Evolutionary conservation across 2,797 vertebrate genomes (phyloP).

Genomic region (Hyperoplus lanceolatus): DNA sequence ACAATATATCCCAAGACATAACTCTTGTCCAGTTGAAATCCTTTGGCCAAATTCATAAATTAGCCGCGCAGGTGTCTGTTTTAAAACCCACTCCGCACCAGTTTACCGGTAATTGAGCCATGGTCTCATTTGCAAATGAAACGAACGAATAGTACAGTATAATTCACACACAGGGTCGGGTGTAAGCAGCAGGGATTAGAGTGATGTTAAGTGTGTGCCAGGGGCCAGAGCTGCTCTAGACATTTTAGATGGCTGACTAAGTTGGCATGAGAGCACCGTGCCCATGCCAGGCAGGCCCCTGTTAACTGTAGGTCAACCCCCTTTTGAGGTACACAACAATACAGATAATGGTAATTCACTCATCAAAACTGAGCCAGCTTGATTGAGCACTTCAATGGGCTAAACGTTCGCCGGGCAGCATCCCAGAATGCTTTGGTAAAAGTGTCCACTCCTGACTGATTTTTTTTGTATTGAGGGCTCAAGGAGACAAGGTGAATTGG

Average conservation of each 20-base stretch:
- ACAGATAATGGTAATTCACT: constrained; percentile 67
- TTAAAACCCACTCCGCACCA: constrained; percentile 3
- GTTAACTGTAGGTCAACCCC: constrained; percentile 41
- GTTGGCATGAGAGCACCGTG: constrained; percentile 60
- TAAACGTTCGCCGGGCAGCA: constrained; percentile 31
- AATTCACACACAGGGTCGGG: constrained; percentile 49
- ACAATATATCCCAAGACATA: neutral
- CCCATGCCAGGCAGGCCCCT: constrained; percentile 58
- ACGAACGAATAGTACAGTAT: constrained; percentile 53
- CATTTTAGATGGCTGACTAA: constrained; percentile 75
- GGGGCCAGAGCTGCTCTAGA: constrained; percentile 63
- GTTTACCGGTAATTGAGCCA: constrained; percentile 21
- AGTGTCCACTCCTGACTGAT: constrained; percentile 12
- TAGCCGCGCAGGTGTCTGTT: constrained; percentile 47
- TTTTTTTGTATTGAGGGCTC: constrained; percentile 15
- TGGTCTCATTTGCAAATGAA: constrained; percentile 63
- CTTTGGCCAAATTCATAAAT: constrained; percentile 18
- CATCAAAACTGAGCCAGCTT: constrained; percentile 40
- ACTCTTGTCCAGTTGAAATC: neutral
- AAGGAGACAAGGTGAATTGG: constrained; percentile 36
- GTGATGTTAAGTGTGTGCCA: constrained; percentile 73
- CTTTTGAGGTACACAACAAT: constrained; percentile 47
- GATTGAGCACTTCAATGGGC: constrained; percentile 57
- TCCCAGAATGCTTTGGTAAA: constrained; percentile 38
- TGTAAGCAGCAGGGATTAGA: constrained; percentile 63